phyloP scores from a whole-genome alignment of 1,140 invertebrate species.

The Drosophila aff. region DNA sequence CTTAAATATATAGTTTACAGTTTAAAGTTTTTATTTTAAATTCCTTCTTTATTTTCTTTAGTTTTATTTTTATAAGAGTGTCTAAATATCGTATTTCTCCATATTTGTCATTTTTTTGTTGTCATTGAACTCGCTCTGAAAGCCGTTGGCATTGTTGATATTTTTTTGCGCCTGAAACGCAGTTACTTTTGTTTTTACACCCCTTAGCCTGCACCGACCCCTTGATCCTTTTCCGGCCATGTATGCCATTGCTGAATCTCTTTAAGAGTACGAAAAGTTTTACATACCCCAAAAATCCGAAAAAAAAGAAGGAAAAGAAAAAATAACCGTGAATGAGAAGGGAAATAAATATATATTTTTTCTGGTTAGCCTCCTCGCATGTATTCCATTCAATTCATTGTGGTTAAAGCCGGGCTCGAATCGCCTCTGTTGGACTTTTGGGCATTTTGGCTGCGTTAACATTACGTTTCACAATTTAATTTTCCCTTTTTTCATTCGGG shows the following conservation, averaged over 20 bases:
- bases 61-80: slow-evolving; percentile 3
- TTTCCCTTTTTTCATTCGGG: slow-evolving; percentile 31
- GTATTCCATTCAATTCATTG: slow-evolving; percentile 72
- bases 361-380: slow-evolving; percentile 33
- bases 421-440: slow-evolving; percentile 61
- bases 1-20: too few species aligned
- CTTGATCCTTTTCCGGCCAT: slow-evolving; percentile 15
- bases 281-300: neutral
- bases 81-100: slow-evolving; percentile 3
- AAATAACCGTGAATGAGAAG: slow-evolving; percentile 9
- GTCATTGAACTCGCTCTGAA: too few species aligned
- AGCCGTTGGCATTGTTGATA: slow-evolving; percentile 45
- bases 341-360: slow-evolving; percentile 50
- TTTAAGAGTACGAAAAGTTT: slow-evolving; percentile 41
- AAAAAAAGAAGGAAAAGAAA: neutral
- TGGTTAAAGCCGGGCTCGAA: slow-evolving; percentile 57
- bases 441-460: slow-evolving; percentile 64
- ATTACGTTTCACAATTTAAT: slow-evolving; percentile 67
- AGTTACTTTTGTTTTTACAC: slow-evolving; percentile 54
- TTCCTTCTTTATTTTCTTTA: too few species aligned
- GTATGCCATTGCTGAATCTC: slow-evolving; percentile 24
- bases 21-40: too few species aligned
- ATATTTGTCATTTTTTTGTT: neutral
- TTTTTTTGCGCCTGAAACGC: slow-evolving; percentile 53
- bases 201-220: neutral